Conservation (phyloP, 2,888 invertebrate genomes). For the Noctua fimbriata region DNA sequence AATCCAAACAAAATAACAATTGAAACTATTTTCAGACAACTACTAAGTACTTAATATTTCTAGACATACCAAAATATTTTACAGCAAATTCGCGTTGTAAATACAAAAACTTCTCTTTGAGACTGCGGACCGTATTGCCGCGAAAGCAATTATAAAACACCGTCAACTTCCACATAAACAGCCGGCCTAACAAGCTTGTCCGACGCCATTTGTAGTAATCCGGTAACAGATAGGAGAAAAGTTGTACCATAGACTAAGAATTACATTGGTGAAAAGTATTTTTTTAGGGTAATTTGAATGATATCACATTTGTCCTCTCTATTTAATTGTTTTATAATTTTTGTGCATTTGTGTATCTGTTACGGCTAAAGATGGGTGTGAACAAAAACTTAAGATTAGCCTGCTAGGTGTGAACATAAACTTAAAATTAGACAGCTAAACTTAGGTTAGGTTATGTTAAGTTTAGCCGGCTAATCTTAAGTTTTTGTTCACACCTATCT, state of each 20-base stretch:
- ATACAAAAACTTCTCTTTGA: constrained; percentile 2
- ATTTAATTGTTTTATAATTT: background rate
- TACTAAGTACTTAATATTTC: background rate
- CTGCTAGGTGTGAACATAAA: too few relatives aligned
- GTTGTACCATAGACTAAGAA: constrained; percentile 42
- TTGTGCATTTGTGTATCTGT: background rate
- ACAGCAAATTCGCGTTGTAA: background rate
- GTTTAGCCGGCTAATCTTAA: too few relatives aligned
- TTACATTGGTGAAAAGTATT: too few relatives aligned
- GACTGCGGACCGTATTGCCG: constrained; percentile 21
- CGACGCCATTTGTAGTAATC: constrained; percentile 61
- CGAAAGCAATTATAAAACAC: constrained; percentile 54
- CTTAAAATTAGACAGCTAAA: too few relatives aligned
- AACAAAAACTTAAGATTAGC: too few relatives aligned
- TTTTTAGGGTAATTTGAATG: background rate
- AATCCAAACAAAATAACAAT: background rate
- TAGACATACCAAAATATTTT: background rate
- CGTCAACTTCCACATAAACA: constrained; percentile 57
- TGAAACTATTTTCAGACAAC: background rate
- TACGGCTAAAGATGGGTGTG: too few relatives aligned
- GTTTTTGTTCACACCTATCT: too few relatives aligned
- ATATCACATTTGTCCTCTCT: background rate
- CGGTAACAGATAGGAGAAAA: constrained; percentile 62
- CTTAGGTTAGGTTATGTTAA: too few relatives aligned
- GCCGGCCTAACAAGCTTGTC: constrained; percentile 60